These are phyloP conservation scores for Tachina fera DNA, from an alignment of 2,888 invertebrate species.

Conservation along the genomic window DNA sequence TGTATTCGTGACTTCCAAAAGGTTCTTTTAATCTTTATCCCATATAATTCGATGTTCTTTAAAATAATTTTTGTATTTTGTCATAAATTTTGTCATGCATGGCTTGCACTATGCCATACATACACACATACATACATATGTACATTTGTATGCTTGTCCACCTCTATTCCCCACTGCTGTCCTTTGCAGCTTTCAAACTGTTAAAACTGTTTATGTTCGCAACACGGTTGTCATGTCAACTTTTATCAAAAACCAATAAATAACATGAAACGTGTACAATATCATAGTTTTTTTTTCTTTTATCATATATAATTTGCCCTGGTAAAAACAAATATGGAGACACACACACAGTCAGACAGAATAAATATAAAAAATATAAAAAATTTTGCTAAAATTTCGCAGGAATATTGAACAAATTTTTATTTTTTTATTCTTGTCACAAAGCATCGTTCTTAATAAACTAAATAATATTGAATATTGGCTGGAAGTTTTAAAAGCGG, in stretches of 20 bases:
- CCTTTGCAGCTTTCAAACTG: neutral
- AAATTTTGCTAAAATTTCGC: neutral
- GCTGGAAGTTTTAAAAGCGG: neutral
- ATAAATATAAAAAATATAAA: conserved; percentile 5
- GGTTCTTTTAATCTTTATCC: conserved; percentile 7
- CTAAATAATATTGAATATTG: neutral
- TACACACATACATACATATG: no score
- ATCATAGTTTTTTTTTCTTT: neutral
- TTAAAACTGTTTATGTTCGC: conserved; percentile 55
- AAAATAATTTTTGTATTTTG: conserved; percentile 3
- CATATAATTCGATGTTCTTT: conserved; percentile 5
- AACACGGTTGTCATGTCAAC: conserved; percentile 63
- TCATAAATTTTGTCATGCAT: conserved; percentile 30
- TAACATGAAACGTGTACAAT: conserved; percentile 58
- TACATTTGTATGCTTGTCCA: no score
- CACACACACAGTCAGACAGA: neutral
- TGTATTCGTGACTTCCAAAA: neutral
- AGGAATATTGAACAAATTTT: conserved; percentile 2
- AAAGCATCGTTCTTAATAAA: neutral
- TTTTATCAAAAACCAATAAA: conserved; percentile 65
- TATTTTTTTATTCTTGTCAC: neutral
- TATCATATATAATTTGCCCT: neutral
- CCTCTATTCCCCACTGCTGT: neutral
- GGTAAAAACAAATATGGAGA: conserved; percentile 5
- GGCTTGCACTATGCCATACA: neutral